Evolutionary conservation across 2,797 vertebrate species (phyloP).

Genomic region (Morus bassanus): DNA sequence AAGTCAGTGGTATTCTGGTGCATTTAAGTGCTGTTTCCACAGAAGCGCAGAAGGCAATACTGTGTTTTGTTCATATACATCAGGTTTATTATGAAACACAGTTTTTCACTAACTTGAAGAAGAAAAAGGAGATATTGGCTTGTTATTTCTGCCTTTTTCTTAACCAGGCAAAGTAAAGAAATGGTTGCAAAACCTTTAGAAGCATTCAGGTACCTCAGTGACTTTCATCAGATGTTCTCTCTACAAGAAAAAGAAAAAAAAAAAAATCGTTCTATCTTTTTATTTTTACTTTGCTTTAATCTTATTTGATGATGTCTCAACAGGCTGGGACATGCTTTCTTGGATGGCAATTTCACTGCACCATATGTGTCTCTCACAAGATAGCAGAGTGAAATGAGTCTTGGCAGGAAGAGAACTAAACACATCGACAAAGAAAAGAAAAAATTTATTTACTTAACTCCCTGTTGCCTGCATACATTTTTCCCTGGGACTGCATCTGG

Average conservation of each 20-base stretch:
- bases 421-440: conserved; percentile 83
- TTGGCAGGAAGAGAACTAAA: conserved; percentile 91
- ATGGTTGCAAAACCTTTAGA: conserved; percentile 81
- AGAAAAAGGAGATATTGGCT: conserved; percentile 67
- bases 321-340: conserved; percentile 97
- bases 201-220: conserved; percentile 79
- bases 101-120: conserved; percentile 69
- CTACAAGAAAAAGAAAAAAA: conserved; percentile 75
- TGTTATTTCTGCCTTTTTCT: conserved; percentile 74
- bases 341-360: conserved; percentile 97
- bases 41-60: conserved; percentile 54
- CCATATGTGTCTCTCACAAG: conserved; percentile 97
- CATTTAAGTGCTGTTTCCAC: conserved; percentile 43
- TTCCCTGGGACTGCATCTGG: conserved; percentile 33
- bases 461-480: conserved; percentile 79
- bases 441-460: conserved; percentile 84
- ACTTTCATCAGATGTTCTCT: conserved; percentile 84
- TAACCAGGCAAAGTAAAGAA: conserved; percentile 80
- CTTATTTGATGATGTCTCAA: conserved; percentile 99
- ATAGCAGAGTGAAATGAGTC: conserved; percentile 88
- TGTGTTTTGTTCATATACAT: conserved; percentile 76
- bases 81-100: conserved; percentile 72
- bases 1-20: not conserved
- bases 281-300: conserved; percentile 98
- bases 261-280: conserved; percentile 89